Base-by-base conservation (phyloP, 37 sponge, comb jelly and placozoan species). In the Mnemiopsis leidyi region DNA sequence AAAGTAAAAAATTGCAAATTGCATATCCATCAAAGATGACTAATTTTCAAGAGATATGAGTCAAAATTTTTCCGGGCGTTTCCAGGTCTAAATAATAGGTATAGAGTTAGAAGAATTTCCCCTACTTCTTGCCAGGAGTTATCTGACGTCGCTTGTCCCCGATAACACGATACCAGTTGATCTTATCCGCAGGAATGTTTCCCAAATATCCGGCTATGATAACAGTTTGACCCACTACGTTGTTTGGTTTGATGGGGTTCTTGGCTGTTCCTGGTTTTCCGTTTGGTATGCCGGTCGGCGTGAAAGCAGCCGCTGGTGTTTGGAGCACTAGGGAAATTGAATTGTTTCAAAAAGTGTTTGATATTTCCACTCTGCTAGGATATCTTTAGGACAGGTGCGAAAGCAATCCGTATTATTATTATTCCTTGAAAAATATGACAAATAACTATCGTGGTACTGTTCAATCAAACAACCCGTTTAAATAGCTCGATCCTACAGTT, bases 91-190 rank as follows among this genome's bases (percentile, higher is more conserved):
- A 71, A 71, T 7, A 29, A 71, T 71, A 20, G 68, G 18, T 67
- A 67, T 13, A 67, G 20, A 67, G 20, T 67, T 13, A 67, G 20
- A 67, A 67, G 68, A 21, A 20, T 67, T 21, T 13, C 68, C 20
- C 30, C 2, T 71, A 71, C 75, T 28, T 71, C 75, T 71, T 71
- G 25, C 75, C 75, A 18, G 75, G 75, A 24, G 75, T 23, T n/a
- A 71, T n/a, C 20, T 71, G 75, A 13, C 30, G 7, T 24, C 75
- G 5, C 75, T 71, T 71, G 30, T 71, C 20, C 20, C 75, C 75
- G n/a, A 71, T 28, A 71, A 71, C 75, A 71, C 75, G 75, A 28
- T 71, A 71, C 75, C 75, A 71, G 75, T 71, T 71, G 30, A 71
- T 28, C 30, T 29, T 28, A n/a, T 71, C 75, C 7, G 20, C 75